Evolutionary conservation across 2,888 invertebrate species (phyloP).

Genomic region (Melanostoma mellinum): DNA sequence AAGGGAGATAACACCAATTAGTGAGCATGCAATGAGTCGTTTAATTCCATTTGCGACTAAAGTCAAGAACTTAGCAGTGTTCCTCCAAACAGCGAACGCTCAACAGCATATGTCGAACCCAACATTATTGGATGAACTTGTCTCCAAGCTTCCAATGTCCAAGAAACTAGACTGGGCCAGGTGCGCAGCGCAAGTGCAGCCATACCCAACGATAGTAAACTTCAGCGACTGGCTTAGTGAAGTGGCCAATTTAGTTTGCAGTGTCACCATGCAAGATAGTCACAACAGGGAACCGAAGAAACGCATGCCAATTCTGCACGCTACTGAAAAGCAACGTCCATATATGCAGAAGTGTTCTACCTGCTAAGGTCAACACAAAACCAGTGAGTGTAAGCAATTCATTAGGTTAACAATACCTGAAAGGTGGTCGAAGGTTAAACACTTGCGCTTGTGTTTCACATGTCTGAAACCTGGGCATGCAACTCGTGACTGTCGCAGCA

Average conservation of each 20-base stretch:
- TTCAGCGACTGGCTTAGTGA: constrained; percentile 32
- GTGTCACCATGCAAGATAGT: too few species aligned
- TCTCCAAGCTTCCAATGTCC: constrained; percentile 62
- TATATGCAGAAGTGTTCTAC: too few species aligned
- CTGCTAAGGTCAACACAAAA: too few species aligned
- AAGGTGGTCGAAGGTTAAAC: too few species aligned
- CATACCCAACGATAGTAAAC: constrained; percentile 33
- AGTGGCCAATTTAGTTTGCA: too few species aligned
- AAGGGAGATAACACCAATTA: constrained; percentile 41
- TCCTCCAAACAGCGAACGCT: constrained; percentile 54
- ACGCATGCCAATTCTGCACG: too few species aligned
- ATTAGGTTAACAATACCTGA: too few species aligned
- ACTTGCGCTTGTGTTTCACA: constrained; percentile 3
- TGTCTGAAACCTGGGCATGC: constrained; percentile 29
- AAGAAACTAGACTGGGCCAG: constrained; percentile 61
- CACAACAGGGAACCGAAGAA: too few species aligned
- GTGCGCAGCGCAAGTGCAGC: constrained; percentile 16
- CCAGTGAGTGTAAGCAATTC: too few species aligned
- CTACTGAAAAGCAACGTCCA: too few species aligned
- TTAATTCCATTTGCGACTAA: constrained; percentile 65
- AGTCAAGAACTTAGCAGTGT: constrained; percentile 56
- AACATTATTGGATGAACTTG: constrained; percentile 61
- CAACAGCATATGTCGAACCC: constrained; percentile 66
- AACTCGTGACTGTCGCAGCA: constrained; percentile 9
- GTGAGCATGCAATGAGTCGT: constrained; percentile 40